Evolutionary conservation across 2,888 invertebrate species (phyloP), one percentile per base, ranked within the genome.

Genomic region (Sipha maydis): DNA sequence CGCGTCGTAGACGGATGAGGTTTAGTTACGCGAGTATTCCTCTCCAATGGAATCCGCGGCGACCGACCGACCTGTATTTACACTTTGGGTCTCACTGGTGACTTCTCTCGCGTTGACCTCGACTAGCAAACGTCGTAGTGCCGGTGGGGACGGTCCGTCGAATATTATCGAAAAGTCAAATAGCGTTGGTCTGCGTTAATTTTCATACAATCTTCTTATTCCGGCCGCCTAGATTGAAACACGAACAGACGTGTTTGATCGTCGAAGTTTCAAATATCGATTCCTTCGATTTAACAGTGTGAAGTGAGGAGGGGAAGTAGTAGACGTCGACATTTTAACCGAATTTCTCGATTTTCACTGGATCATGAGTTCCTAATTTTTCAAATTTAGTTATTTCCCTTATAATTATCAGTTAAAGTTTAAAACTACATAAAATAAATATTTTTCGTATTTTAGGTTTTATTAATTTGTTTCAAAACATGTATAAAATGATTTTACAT

Each of bases 71-170:
- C 71, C 8, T 28, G 1, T 5, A 17, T 31, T 17, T 17, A 31
- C 28, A n/a, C 31, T 83, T 73, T 54, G 75, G 71, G 54, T 71
- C 71, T 71, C 71, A 71, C 83, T 71, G 83, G 54, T 38, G 48
- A 69, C 41, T 11, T 41, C 61, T 31, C 31, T 71, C 71, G 71
- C 54, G 31, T 31, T 83, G 83, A 83, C 83, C 83, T 83, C 83
- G 73, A 83, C 21, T 41, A 41, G 34, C 41, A 56, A 19, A 19
- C 25, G 71, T 17, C 71, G 71, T 31, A 4, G 69, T 28, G 9
- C 11, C 28, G 71, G 71, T 71, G 31, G 71, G 71, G 71, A 71
- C 71, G 71, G 11, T 11, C 69, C n/a, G 28, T 71, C 31, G 71
- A 71, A 61, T 61, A 48, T 48, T 48, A 71, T 71, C 71, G 71